Conservation (phyloP, 2,888 invertebrate genomes). For the Agelastica alni region DNA sequence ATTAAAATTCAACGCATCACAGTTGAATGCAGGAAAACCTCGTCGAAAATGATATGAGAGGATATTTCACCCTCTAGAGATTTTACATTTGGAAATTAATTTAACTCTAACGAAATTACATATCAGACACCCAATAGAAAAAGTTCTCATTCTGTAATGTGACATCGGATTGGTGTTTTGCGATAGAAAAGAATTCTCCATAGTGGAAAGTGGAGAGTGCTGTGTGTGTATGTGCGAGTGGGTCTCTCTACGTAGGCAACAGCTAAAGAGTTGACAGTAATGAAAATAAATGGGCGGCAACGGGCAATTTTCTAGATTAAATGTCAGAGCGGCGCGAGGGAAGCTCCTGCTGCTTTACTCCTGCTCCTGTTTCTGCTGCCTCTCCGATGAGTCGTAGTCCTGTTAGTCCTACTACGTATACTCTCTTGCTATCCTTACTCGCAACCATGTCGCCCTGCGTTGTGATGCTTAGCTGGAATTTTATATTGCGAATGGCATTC, state of each 20-base stretch:
- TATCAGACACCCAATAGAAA: conserved; percentile 32
- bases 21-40: too few relatives aligned
- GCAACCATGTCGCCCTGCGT: conserved; percentile 12
- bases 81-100: conserved; percentile 16
- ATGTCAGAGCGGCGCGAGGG: conserved; percentile 61
- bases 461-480: conserved; percentile 4
- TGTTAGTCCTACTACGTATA: conserved; percentile 15
- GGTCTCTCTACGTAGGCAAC: conserved; percentile 41
- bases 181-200: conserved; percentile 19
- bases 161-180: conserved; percentile 54
- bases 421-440: conserved; percentile 24
- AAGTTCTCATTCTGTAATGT: conserved; percentile 52
- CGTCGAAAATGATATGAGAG: too few relatives aligned
- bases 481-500: conserved; percentile 9
- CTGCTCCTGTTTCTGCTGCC: conserved; percentile 20
- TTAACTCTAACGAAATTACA: conserved; percentile 14
- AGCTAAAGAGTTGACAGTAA: conserved; percentile 64
- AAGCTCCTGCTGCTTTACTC: conserved; percentile 41
- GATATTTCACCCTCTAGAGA: conserved; percentile 1
- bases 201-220: conserved; percentile 15
- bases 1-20: too few relatives aligned
- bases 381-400: conserved; percentile 12
- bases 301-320: conserved; percentile 70
- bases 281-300: conserved; percentile 66
- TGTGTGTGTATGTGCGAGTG: conserved; percentile 9